Evolutionary conservation across 2,888 invertebrate species (phyloP), one percentile per base, ranked within the genome.

Genomic region (Salticus scenicus): DNA sequence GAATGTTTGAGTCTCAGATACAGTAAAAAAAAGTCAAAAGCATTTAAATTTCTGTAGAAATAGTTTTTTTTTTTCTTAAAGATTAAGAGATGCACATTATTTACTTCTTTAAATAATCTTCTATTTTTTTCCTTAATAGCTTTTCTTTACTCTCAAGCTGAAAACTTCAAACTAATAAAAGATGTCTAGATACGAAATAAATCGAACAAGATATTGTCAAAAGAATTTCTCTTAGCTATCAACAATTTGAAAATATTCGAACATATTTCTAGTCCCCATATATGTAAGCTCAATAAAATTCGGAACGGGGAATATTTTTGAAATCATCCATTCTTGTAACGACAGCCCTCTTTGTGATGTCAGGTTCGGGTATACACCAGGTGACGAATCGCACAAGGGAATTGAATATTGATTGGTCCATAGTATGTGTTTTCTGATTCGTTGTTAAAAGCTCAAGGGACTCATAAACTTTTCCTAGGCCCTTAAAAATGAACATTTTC

Each of bases 331-430:
- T 24, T 1, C 4, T 17, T 47, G 42, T 47, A 10, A 57, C 57
- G 1, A 24, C 57, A 24, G 5, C 12, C 20, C 24, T 57, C 57
- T 57, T 7, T 7, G 12, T 67, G 67, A 67, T 37, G 67, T 67
- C 67, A 67, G 10, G 8, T 20, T 12, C 37, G 31, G 33, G 33
- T 33, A 33, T 67, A 14, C 33, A 67, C 67, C 33, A 67, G n/a
- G 67, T 67, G 67, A 20, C 33, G 24, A 57, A 67, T 67, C 37
- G 0, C 33, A 17, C 20, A 20, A 33, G 67, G 33, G 67, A 33
- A 66, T 33, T 67, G 33, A 24, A 24, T 67, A 67, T 67, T 33
- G 67, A 67, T 67, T 67, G 20, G 57, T 1, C 4, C 20, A 24
- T 37, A 37, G 10, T 37, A 7, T 12, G 14, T 47, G 8, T 47